Percentiles rank a stretch among this genome's conserved stretches.
phyloP scores from a whole-genome alignment of 2,888 invertebrate species.

The Drosophila subquinaria region DNA sequence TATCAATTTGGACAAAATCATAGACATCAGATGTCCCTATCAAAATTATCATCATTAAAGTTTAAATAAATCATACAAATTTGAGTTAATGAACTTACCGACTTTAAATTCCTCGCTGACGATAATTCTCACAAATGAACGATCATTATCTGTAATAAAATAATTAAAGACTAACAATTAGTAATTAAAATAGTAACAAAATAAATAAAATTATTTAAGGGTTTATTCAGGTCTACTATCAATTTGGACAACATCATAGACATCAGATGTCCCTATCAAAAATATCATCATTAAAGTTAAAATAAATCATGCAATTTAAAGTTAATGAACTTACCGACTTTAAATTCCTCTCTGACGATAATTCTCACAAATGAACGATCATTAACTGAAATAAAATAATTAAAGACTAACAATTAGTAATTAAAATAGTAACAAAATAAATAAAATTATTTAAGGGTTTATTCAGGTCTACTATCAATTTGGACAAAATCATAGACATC shows the following conservation, averaged over 20 bases:
- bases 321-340: not conserved
- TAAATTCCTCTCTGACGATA: not conserved
- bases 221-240: constrained; percentile 11
- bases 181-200: not conserved
- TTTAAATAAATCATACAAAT: not conserved
- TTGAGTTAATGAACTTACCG: not conserved
- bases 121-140: not conserved
- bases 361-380: not conserved
- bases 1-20: constrained; percentile 57
- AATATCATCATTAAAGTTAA: constrained; percentile 39
- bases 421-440: not conserved
- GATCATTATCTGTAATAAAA: not conserved
- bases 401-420: not conserved
- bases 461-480: constrained; percentile 22
- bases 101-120: too few relatives aligned
- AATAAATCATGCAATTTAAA: not conserved
- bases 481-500: constrained; percentile 59
- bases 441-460: too few relatives aligned
- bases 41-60: constrained; percentile 38
- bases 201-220: too few relatives aligned
- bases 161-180: not conserved
- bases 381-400: constrained; percentile 1
- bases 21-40: constrained; percentile 62
- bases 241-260: constrained; percentile 55
- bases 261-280: constrained; percentile 63